Percentiles rank a stretch among this genome's conserved stretches.
These are phyloP conservation scores for Dolichallabes microphthalmus DNA, from an alignment of 2,113 vertebrate species.

Conservation along the genomic window DNA sequence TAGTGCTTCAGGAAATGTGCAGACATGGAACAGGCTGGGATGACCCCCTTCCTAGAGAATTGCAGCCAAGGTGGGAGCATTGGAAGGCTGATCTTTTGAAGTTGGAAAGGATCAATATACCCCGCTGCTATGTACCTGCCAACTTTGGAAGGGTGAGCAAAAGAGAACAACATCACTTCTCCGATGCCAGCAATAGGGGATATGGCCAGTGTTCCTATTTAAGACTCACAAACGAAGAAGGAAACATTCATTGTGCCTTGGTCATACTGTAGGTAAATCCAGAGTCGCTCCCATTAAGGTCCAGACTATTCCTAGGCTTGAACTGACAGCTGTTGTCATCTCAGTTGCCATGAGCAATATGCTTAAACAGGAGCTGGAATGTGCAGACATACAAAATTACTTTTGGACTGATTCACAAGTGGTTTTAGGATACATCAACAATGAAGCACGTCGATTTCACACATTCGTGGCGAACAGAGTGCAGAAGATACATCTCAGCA, in stretches of 20 bases:
- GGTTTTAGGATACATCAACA: neutral
- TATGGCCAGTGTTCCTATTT: neutral
- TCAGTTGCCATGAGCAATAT: neutral
- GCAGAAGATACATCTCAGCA: constrained; percentile 17
- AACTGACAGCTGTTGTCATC: neutral
- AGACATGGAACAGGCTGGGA: too few species aligned
- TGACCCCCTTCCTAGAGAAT: too few species aligned
- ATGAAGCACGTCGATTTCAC: neutral
- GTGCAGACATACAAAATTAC: neutral
- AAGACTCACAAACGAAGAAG: neutral
- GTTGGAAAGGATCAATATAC: too few species aligned
- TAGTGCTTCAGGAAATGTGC: too few species aligned
- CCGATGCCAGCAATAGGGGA: neutral
- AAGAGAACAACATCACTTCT: neutral
- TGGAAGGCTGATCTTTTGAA: too few species aligned
- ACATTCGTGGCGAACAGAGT: neutral
- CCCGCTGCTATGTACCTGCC: too few species aligned
- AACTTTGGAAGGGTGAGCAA: too few species aligned
- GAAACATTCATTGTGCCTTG: neutral
- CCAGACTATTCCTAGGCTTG: neutral
- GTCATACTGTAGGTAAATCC: neutral
- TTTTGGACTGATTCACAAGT: neutral
- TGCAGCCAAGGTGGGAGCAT: too few species aligned
- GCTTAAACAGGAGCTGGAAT: neutral
- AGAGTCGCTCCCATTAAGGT: neutral